These are phyloP conservation scores for Sthenelais limicola DNA, from an alignment of 2,888 invertebrate genomes.

Conservation along the genomic window DNA sequence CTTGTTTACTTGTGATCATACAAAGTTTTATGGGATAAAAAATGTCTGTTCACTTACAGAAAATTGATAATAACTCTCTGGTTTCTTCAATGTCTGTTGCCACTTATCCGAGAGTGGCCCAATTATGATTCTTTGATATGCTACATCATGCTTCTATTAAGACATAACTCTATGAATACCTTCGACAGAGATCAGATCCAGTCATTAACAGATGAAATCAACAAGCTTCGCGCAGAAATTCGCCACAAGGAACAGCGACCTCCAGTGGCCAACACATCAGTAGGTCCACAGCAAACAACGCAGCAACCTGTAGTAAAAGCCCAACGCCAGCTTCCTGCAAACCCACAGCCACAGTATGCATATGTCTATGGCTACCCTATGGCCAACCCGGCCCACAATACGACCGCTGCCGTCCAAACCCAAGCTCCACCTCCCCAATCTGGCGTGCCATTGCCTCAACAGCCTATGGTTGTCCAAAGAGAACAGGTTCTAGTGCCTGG, in stretches of 20 bases:
- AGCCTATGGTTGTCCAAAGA: neutral
- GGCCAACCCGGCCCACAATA: neutral
- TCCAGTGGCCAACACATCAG: neutral
- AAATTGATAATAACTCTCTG: too few species aligned
- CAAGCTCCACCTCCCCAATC: neutral
- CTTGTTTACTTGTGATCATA: too few species aligned
- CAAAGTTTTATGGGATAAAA: too few species aligned
- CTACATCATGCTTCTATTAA: too few species aligned
- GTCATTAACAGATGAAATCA: conserved; percentile 11
- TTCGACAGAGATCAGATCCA: conserved; percentile 34
- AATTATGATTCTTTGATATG: neutral
- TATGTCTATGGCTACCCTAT: conserved; percentile 24
- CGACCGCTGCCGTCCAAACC: neutral
- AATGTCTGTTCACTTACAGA: too few species aligned
- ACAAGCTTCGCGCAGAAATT: conserved; percentile 7
- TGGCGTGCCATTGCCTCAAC: neutral
- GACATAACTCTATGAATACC: too few species aligned
- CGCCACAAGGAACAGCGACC: neutral
- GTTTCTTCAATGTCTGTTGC: too few species aligned
- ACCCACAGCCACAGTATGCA: conserved; percentile 2
- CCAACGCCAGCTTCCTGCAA: neutral
- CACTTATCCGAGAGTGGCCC: too few species aligned
- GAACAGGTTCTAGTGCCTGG: conserved; percentile 12
- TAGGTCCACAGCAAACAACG: neutral
- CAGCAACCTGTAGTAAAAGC: neutral